Evolutionary conservation across 2,888 invertebrate genomes (phyloP).

Genomic region (Oxytorus armatus): DNA sequence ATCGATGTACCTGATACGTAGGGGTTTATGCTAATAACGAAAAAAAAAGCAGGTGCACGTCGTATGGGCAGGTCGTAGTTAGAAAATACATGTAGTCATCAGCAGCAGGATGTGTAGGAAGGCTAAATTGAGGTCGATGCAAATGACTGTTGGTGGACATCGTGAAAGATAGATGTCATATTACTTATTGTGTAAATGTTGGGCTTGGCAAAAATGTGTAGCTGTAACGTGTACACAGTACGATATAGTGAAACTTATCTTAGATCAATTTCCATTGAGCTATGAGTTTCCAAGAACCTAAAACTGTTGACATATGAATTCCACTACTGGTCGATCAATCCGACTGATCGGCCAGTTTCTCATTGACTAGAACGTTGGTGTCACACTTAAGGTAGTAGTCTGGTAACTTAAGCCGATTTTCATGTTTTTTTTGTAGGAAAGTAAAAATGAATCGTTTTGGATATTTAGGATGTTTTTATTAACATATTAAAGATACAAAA

Average conservation of each 20-base stretch:
- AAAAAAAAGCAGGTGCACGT: conserved; percentile 14
- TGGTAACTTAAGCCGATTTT: too few relatives aligned
- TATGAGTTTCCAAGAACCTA: background rate
- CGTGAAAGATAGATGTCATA: conserved; percentile 19
- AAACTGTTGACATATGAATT: background rate
- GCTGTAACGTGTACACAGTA: background rate
- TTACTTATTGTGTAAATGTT: background rate
- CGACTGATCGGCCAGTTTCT: background rate
- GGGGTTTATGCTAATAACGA: conserved; percentile 57
- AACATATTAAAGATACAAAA: too few relatives aligned
- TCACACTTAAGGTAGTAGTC: too few relatives aligned
- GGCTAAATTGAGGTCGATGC: conserved; percentile 41
- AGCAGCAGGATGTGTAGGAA: conserved; percentile 22
- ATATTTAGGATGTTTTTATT: too few relatives aligned
- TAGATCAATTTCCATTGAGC: background rate
- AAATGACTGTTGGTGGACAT: conserved; percentile 9
- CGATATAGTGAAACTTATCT: background rate
- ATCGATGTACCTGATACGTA: conserved; percentile 2
- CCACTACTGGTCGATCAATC: background rate
- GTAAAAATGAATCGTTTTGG: too few relatives aligned
- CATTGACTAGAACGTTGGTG: background rate
- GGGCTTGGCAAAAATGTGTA: background rate
- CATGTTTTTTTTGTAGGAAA: too few relatives aligned
- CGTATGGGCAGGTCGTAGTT: conserved; percentile 6
- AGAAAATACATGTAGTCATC: conserved; percentile 18